A percentile compares a stretch with the other conserved stretches of the same genome.
phyloP scores from a whole-genome alignment of 92 coral and sea anemone genomes.

The Porites evermanni region DNA sequence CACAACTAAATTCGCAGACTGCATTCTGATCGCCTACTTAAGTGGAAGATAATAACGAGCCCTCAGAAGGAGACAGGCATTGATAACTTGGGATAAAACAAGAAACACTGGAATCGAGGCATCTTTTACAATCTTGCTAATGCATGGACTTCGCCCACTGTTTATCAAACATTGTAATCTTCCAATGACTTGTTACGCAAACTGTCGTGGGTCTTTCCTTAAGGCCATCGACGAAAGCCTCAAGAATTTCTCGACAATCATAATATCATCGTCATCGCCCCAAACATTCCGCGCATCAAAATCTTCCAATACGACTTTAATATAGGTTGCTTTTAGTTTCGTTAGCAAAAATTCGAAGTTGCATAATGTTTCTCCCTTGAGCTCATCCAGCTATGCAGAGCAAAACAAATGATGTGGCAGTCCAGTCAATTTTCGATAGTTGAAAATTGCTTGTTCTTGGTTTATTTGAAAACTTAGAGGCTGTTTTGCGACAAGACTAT shows the following conservation, averaged over 20 bases:
- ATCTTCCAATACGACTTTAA: conserved; percentile 66
- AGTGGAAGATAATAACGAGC: conserved; percentile 63
- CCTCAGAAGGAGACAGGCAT: conserved; percentile 80
- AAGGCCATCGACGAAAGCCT: conserved; percentile 70
- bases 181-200: conserved; percentile 69
- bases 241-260: conserved; percentile 41
- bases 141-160: conserved; percentile 45
- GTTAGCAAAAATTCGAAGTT: conserved; percentile 68
- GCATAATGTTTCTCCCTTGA: conserved; percentile 65
- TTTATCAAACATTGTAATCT: conserved; percentile 33
- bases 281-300: conserved; percentile 49
- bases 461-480: conserved; percentile 65
- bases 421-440: conserved; percentile 68
- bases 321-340: conserved; percentile 64
- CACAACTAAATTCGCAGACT: conserved; percentile 57
- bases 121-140: conserved; percentile 55
- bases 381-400: conserved; percentile 39
- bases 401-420: conserved; percentile 69
- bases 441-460: conserved; percentile 61
- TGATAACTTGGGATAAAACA: conserved; percentile 65
- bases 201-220: conserved; percentile 63
- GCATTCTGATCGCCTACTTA: conserved; percentile 73
- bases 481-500: conserved; percentile 75
- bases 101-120: conserved; percentile 54
- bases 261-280: conserved; percentile 65